phyloP scores from a whole-genome alignment of 2,113 vertebrate genomes.

The Channa argus region DNA sequence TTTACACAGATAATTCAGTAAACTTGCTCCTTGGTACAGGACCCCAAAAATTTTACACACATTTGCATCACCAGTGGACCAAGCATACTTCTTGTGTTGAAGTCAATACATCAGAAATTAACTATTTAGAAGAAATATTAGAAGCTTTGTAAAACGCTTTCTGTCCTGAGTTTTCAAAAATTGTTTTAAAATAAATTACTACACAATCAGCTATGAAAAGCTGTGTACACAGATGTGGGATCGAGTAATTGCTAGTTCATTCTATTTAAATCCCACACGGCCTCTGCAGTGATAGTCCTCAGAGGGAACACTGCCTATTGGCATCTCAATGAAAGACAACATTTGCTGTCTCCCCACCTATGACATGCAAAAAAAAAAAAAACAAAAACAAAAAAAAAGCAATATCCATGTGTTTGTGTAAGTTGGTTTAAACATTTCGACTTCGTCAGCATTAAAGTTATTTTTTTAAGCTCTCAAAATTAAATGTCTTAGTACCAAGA shows the following conservation, averaged over 20 bases:
- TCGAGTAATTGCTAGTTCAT: slow-evolving; percentile 5
- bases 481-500: neutral
- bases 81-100: neutral
- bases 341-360: slow-evolving; percentile 17
- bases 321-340: slow-evolving; percentile 4
- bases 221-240: slow-evolving; percentile 47
- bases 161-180: slow-evolving; percentile 80
- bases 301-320: slow-evolving; percentile 35
- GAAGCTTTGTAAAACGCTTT: slow-evolving; percentile 79
- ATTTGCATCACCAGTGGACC: no score
- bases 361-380: slow-evolving; percentile 10
- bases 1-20: neutral
- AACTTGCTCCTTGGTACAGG: neutral
- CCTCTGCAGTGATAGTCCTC: slow-evolving; percentile 35
- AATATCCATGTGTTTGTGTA: no score
- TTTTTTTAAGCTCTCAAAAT: no score
- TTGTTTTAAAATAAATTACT: slow-evolving; percentile 82
- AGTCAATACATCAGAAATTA: neutral
- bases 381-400: neutral
- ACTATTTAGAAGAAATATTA: slow-evolving; percentile 28
- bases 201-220: slow-evolving; percentile 68
- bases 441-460: neutral
- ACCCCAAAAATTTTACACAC: no score
- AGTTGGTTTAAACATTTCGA: neutral
- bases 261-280: slow-evolving; percentile 1